A percentile compares a stretch with the other conserved stretches of the same genome.
phyloP scores from a whole-genome alignment of 1,140 invertebrate species.

The Neotoxoptera formosana region DNA sequence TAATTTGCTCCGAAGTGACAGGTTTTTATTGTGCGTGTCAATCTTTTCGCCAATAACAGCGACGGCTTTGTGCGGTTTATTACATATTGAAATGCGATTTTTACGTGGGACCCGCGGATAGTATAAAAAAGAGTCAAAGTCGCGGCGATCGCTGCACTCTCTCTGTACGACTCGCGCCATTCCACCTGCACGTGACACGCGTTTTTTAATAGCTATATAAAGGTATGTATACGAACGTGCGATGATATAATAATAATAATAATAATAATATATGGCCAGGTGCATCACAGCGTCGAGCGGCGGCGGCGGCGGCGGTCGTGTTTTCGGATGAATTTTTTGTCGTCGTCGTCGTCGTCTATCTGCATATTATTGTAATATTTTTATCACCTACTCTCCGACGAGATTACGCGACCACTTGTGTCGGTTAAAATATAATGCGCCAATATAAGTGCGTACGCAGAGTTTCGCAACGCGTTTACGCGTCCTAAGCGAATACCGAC shows the following conservation, averaged over 20 bases:
- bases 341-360: not conserved
- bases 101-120: not conserved
- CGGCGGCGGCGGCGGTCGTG: not conserved
- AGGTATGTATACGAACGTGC: no score
- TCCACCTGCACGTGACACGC: not conserved
- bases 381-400: not conserved
- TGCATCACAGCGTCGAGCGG: not conserved
- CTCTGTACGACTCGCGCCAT: not conserved
- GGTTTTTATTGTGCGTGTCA: constrained; percentile 39
- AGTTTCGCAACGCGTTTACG: not conserved
- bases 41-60: constrained; percentile 53
- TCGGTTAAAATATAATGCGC: not conserved
- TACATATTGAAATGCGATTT: not conserved
- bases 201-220: not conserved
- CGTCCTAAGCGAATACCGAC: not conserved
- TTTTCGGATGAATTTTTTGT: not conserved
- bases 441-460: not conserved
- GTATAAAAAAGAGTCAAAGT: not conserved
- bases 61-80: not conserved
- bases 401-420: not conserved
- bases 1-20: constrained; percentile 9
- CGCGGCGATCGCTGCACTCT: not conserved
- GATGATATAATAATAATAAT: not conserved
- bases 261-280: not conserved
- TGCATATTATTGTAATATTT: not conserved